Conservation (phyloP, 2,797 vertebrate genomes). For the Urosaurus nigricauda region DNA sequence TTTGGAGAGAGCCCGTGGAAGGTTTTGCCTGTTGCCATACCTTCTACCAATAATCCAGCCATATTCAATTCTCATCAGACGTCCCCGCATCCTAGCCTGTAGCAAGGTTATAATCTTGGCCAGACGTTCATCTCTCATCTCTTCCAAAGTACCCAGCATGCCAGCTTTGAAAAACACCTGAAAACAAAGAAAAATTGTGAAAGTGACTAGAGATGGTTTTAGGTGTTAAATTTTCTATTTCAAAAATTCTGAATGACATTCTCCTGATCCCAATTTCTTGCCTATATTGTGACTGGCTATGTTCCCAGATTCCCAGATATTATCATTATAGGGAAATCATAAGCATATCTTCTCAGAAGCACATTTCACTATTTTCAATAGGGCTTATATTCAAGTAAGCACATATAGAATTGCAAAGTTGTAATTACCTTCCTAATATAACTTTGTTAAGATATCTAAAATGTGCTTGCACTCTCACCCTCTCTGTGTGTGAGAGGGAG, state of each 20-base stretch:
- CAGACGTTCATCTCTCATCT: slow-evolving; percentile 90
- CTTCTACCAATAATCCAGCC: slow-evolving; percentile 85
- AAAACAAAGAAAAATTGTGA: slow-evolving; percentile 4
- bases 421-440: too few species aligned
- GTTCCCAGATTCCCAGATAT: background rate
- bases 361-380: background rate
- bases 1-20: background rate
- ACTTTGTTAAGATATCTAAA: background rate
- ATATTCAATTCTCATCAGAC: slow-evolving; percentile 88
- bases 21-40: slow-evolving; percentile 65
- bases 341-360: background rate
- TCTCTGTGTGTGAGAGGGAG: background rate
- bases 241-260: background rate
- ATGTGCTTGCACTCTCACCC: too few species aligned
- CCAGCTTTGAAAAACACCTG: slow-evolving; percentile 97
- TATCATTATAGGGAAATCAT: background rate
- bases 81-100: slow-evolving; percentile 88
- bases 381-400: too few species aligned
- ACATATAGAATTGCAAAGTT: too few species aligned
- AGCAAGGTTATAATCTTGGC: slow-evolving; percentile 90
- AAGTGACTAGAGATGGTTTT: background rate
- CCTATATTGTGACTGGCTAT: background rate
- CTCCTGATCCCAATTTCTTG: background rate
- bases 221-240: background rate
- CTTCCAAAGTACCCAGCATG: slow-evolving; percentile 89